Evolutionary conservation across 2,888 invertebrate species (phyloP), one percentile per base, ranked within the genome.

Genomic region (Trimorus sp.): DNA sequence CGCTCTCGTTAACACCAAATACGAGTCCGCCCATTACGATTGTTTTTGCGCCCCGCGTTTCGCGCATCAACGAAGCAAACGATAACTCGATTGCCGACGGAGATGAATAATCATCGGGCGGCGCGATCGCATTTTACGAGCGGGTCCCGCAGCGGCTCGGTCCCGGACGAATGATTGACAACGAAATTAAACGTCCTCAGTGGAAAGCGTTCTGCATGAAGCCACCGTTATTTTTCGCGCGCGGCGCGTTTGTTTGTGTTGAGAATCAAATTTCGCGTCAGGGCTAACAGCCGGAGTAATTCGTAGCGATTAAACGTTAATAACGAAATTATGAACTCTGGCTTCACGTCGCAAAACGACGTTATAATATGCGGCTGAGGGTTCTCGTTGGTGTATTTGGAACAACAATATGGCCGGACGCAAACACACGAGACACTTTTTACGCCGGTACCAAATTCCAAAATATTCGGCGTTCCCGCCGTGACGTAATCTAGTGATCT

Each of bases 401-500:
- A 53, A 4, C 9, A 53, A 53, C 16, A 53, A n/a, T 11, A 40
- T 40, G 11, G 40, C 15, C 14, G 7, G 40, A 26, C 7, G 9
- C 53, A 59, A 60, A 54, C 36, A 42, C 37, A 37, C 38, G 11
- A 60, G 51, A 59, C 53, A 62, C 8, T 53, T 69, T 11, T 70
- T 65, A 63, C 58, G 63, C 51, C 37, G 7, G 38, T 58, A 70
- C 58, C 70, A 77, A 70, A 79, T 74, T 79, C 16, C 12, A 48
- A 68, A 69, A 71, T 79, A 74, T 63, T 74, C 12, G 15, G 38
- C 45, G 65, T 77, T 77, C 60, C 68, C 37, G 51, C n/a, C 53
- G 56, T 62, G 71, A 71, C 71, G 53, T 68, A 77, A 77, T 77
- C 74, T 70, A 60, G 77, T 78, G 63, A 78, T 74, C 66, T 78